A percentile compares a stretch with the other conserved stretches of the same genome.
phyloP scores from a whole-genome alignment of 2,113 vertebrate species.

The Nesoenas mayeri region DNA sequence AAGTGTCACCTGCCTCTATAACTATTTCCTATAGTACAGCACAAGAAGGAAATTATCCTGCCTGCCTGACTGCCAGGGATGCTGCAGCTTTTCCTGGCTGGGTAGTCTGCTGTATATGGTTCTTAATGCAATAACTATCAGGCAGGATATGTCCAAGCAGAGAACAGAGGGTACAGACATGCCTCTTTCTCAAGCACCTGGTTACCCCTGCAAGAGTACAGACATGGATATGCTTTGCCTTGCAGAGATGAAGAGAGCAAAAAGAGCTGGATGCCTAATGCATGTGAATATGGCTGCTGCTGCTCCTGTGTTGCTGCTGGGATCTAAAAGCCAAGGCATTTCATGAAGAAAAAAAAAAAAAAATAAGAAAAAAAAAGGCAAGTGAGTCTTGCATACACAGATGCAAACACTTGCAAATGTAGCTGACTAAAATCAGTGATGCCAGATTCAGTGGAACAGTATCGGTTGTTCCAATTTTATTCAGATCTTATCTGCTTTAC shows the following conservation, averaged over 20 bases:
- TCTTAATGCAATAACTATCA: not conserved
- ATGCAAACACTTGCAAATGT: not conserved
- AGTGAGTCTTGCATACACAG: not conserved
- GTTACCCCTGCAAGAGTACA: not conserved
- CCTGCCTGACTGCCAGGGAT: not conserved
- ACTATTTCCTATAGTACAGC: not conserved
- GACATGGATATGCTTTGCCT: not conserved
- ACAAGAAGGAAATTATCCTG: not conserved
- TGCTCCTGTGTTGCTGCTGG: not conserved
- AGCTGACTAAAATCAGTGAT: not conserved
- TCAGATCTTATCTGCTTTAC: not conserved
- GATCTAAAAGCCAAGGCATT: not conserved
- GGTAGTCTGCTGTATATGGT: not conserved
- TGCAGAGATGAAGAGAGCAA: not conserved
- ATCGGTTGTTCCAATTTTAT: not conserved
- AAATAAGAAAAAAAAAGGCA: not conserved
- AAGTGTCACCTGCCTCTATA: not conserved
- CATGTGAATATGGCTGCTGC: not conserved
- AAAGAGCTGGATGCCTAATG: not conserved
- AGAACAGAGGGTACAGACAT: not conserved
- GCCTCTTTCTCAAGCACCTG: not conserved
- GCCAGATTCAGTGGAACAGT: not conserved
- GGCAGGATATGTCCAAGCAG: not conserved
- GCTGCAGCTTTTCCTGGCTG: not conserved
- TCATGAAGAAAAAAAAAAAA: not conserved